A percentile compares a stretch with the other conserved stretches of the same genome.
Conservation (phyloP, 2,113 vertebrate species). For the Carollia perspicillata region DNA sequence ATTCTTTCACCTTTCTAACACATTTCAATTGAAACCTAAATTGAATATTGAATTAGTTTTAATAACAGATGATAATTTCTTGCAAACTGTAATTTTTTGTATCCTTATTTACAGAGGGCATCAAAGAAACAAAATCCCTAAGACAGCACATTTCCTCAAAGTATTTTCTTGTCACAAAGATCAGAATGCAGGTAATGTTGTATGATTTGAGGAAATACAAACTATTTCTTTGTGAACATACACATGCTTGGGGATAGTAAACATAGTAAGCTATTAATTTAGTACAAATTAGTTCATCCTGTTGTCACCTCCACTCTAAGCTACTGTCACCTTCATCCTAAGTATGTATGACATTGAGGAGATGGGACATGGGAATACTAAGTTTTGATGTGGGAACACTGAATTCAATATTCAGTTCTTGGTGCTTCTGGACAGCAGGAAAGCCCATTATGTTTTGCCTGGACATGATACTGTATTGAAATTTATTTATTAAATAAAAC, state of each 20-base stretch:
- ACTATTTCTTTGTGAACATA: neutral
- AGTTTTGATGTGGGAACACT: neutral
- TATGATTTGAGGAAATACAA: neutral
- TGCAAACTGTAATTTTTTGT: neutral
- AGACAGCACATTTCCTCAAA: neutral
- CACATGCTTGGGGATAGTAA: neutral
- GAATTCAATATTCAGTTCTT: neutral
- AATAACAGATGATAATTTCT: constrained; percentile 17
- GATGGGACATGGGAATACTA: neutral
- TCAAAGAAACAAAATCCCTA: neutral
- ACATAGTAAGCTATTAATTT: neutral
- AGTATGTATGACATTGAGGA: neutral
- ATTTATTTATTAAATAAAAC: neutral
- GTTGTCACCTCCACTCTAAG: neutral
- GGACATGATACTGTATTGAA: neutral
- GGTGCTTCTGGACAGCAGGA: neutral
- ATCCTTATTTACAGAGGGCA: neutral
- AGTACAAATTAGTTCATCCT: neutral
- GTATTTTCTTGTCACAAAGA: neutral
- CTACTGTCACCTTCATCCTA: neutral
- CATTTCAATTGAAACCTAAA: constrained; percentile 57
- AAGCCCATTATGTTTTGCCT: neutral
- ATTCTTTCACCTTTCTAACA: constrained; percentile 39
- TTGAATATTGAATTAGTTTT: constrained; percentile 44
- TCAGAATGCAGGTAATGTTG: neutral